These are phyloP conservation scores for Pyrrhopygopsis socrates DNA, from an alignment of 2,888 invertebrate genomes.

Conservation along the genomic window DNA sequence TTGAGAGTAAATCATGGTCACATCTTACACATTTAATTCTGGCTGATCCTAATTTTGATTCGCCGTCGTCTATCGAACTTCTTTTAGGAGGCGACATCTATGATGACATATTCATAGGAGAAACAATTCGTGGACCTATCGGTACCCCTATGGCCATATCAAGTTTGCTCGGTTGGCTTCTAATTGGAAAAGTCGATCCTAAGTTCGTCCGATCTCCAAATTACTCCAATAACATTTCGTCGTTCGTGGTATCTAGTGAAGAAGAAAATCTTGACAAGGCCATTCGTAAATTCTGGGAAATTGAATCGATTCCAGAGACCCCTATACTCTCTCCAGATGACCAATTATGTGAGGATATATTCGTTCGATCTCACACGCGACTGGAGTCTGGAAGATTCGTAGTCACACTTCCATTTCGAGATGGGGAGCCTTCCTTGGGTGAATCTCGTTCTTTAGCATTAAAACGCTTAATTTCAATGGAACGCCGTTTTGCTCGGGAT, in stretches of 20 bases:
- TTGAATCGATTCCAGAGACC: background rate
- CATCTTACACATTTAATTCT: background rate
- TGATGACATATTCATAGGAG: background rate
- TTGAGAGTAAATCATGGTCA: background rate
- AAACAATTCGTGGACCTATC: background rate
- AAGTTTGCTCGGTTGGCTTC: background rate
- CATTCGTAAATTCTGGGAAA: conserved; percentile 15
- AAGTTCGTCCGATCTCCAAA: background rate
- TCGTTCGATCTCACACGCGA: background rate
- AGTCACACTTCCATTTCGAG: conserved; percentile 4
- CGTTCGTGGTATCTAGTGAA: background rate
- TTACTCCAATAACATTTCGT: background rate
- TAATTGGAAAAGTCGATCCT: conserved; percentile 1
- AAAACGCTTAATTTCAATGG: background rate
- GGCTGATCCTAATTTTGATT: background rate
- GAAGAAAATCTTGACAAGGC: conserved; percentile 3
- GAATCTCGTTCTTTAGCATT: background rate
- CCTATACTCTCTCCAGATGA: background rate
- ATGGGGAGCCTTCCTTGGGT: background rate
- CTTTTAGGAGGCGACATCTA: background rate
- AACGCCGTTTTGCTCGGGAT: background rate
- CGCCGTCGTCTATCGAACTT: background rate
- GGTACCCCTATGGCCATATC: background rate
- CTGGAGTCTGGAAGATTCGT: background rate
- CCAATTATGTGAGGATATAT: background rate